phyloP scores from a whole-genome alignment of 2,888 invertebrate species.

The Melanostoma scalare region DNA sequence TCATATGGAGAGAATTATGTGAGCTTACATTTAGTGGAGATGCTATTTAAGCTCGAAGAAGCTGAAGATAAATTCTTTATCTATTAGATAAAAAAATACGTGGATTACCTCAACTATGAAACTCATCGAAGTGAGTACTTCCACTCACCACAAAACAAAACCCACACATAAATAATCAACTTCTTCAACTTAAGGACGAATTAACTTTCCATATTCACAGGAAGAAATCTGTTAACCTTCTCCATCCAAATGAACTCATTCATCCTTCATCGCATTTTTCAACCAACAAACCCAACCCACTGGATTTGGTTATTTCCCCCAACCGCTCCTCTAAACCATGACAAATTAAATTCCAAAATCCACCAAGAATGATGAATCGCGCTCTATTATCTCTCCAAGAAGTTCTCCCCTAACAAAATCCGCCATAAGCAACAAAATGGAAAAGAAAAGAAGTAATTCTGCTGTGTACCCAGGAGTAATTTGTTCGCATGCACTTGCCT shows the following conservation, averaged over 20 bases:
- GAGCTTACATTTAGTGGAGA: no score
- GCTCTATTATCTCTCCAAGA: conserved; percentile 59
- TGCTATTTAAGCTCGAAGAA: no score
- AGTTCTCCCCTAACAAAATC: conserved; percentile 2
- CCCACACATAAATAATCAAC: no score
- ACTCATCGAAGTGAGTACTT: no score
- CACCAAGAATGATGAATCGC: conserved; percentile 71
- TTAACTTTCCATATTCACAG: no score
- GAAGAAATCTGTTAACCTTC: background rate
- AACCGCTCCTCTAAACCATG: conserved; percentile 60
- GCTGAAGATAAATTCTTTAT: no score
- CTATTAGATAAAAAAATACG: no score
- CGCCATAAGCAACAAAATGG: conserved; percentile 37
- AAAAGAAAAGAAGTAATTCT: conserved; percentile 30
- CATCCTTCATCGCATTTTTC: conserved; percentile 58
- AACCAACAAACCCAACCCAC: no score
- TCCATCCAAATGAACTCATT: conserved; percentile 55
- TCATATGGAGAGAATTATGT: no score
- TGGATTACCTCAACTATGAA: no score
- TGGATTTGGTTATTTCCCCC: background rate
- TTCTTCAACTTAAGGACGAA: no score
- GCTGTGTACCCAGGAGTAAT: conserved; percentile 42
- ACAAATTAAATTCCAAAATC: conserved; percentile 72
- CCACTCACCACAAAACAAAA: no score
- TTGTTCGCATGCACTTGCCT: conserved; percentile 68